Base-by-base conservation (phyloP, 1,140 invertebrate species). In the Oscheius sp. region DNA sequence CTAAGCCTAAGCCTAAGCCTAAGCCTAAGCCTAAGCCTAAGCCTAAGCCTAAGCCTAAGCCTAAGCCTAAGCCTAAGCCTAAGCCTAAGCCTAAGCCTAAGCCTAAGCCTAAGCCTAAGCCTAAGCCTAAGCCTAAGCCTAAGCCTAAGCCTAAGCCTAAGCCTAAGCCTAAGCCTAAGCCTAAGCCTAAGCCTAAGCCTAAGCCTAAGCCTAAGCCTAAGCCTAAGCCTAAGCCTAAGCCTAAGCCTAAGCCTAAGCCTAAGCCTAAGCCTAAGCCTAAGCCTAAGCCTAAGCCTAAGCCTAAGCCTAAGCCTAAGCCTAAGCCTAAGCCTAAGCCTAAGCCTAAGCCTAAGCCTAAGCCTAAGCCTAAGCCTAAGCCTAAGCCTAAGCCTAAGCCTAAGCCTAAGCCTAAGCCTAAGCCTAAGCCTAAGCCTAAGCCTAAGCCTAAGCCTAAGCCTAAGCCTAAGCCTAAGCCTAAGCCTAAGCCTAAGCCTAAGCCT, bases 401-500 rank as follows among this genome's bases (percentile, higher is more conserved):
- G 38, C 38, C 38, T 42, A 42, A 42, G 38, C 38, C 38, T 42
- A 42, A 42, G 38, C 38, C 38, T 42, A 42, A 42, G 38, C 38
- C 38, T 42, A 42, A 42, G 38, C 38, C 38, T 42, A 42, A 42
- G 38, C 38, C 38, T 42, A 42, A 42, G 38, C 38, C 38, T 42
- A 42, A 42, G 38, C 38, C 38, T 42, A 42, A 42, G 38, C 38
- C 38, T 42, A 42, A 42, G 38, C 38, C 38, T 42, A 42, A 42
- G 38, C 38, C 38, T 42, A 42, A 58, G 52, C 52, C 52, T 58
- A 58, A 58, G 52, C 52, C 52, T 58, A 58, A 58, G 52, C 52
- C 52, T 58, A 58, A 58, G 52, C 52, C 52, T 58, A 58, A 58
- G 52, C 52, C 52, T 58, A 58, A 58, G 52, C 52, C 52, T 58